A percentile compares a stretch with the other conserved stretches of the same genome.
These are phyloP conservation scores for Campodea augens DNA, from an alignment of 1,140 invertebrate genomes.

Conservation along the genomic window DNA sequence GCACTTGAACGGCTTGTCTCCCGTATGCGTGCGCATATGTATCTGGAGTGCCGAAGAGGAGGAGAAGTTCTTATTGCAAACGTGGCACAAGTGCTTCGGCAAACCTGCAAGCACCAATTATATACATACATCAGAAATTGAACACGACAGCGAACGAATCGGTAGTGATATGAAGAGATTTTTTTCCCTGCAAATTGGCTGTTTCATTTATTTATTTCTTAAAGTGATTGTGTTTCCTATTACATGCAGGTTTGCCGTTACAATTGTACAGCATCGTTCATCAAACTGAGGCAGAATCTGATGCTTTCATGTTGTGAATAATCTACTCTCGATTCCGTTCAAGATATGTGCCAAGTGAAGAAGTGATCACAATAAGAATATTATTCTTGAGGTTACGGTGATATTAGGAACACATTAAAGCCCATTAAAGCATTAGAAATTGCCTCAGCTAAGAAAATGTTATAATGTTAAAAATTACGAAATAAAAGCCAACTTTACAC, in stretches of 20 bases:
- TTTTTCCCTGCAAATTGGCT: not conserved
- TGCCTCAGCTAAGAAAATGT: too few species aligned
- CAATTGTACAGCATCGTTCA: not conserved
- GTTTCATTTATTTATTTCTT: not conserved
- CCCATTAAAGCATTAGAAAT: too few species aligned
- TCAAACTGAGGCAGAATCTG: too few species aligned
- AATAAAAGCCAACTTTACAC: too few species aligned
- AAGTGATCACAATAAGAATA: too few species aligned
- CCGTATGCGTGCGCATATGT: slow-evolving; percentile 95
- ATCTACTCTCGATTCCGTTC: too few species aligned
- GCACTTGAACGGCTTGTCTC: slow-evolving; percentile 93
- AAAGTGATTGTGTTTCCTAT: not conserved
- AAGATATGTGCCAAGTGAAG: too few species aligned
- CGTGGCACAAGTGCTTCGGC: slow-evolving; percentile 82
- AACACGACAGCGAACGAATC: not conserved
- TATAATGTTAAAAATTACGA: too few species aligned
- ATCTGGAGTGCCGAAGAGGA: slow-evolving; percentile 90
- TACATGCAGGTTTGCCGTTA: slow-evolving; percentile 7
- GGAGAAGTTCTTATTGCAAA: slow-evolving; percentile 95
- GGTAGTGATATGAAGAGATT: not conserved
- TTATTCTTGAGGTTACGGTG: too few species aligned
- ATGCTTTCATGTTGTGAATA: too few species aligned
- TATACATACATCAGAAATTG: not conserved
- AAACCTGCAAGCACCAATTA: slow-evolving; percentile 31
- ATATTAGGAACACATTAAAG: too few species aligned